Evolutionary conservation across 2,797 vertebrate species (phyloP).

Genomic region (Remorina albescens): DNA sequence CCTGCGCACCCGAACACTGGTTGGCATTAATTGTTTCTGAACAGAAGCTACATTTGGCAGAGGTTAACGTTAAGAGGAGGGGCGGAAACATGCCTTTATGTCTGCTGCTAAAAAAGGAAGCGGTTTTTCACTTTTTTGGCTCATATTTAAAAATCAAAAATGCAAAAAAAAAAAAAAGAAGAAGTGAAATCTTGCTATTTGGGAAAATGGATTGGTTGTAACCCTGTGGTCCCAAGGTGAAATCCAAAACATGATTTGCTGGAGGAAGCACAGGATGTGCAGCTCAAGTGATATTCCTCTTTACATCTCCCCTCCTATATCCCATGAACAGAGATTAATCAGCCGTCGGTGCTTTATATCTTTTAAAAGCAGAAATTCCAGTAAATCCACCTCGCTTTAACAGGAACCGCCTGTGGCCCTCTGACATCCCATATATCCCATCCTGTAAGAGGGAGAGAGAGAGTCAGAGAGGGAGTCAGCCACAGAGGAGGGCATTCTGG

Average conservation of each 20-base stretch:
- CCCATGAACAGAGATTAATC: constrained; percentile 55
- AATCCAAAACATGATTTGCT: constrained; percentile 38
- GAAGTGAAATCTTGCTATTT: constrained; percentile 13
- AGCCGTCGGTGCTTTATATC: constrained; percentile 59
- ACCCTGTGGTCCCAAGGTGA: constrained; percentile 26
- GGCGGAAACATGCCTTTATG: constrained; percentile 65
- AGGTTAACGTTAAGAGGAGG: constrained; percentile 72
- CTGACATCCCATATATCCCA: constrained; percentile 73
- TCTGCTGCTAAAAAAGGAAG: constrained; percentile 37
- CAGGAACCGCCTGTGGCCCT: constrained; percentile 66
- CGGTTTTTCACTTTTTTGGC: constrained; percentile 6
- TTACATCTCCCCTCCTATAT: constrained; percentile 54
- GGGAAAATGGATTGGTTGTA: constrained; percentile 7
- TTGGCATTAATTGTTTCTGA: constrained; percentile 85
- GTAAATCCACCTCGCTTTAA: constrained; percentile 71
- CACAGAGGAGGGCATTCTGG: constrained; percentile 58
- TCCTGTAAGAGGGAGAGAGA: constrained; percentile 37
- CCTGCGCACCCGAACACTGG: constrained; percentile 73
- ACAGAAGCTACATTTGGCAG: constrained; percentile 84
- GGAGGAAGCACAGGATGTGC: constrained; percentile 30
- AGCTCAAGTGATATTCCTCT: constrained; percentile 50
- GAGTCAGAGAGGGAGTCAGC: constrained; percentile 24
- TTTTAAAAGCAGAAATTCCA: constrained; percentile 72
- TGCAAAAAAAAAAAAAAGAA: constrained; percentile 23
- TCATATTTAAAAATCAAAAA: constrained; percentile 19